phyloP scores from a whole-genome alignment of 2,888 invertebrate genomes.

The Parasteatoda lunata region DNA sequence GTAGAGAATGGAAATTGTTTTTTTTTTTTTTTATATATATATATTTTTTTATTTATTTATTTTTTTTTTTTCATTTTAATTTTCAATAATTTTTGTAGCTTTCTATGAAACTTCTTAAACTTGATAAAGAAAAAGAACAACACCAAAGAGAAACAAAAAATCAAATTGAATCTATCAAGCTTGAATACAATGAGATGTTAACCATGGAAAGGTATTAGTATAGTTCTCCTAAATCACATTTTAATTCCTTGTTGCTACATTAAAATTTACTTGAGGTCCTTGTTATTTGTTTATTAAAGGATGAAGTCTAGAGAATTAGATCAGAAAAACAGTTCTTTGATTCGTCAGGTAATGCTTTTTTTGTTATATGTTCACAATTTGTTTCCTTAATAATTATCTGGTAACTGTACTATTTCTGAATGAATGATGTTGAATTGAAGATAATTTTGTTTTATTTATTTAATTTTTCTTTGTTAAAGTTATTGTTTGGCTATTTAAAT shows the following conservation, averaged over 20 bases:
- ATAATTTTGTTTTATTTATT: too few relatives aligned
- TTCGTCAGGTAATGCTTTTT: slow-evolving; percentile 29
- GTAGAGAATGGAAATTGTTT: too few relatives aligned
- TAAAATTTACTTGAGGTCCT: not conserved
- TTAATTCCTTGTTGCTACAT: not conserved
- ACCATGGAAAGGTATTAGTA: slow-evolving; percentile 73
- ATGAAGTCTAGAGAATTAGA: slow-evolving; percentile 49
- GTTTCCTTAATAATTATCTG: too few relatives aligned
- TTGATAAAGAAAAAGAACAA: slow-evolving; percentile 47
- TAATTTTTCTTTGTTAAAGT: too few relatives aligned
- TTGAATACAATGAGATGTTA: slow-evolving; percentile 75
- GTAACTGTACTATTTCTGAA: too few relatives aligned
- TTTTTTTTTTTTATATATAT: too few relatives aligned
- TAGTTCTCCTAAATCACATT: not conserved
- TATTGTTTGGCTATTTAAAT: too few relatives aligned
- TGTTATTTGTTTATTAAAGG: slow-evolving; percentile 14
- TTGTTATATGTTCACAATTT: too few relatives aligned
- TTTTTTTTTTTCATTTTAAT: not conserved
- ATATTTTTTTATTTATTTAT: too few relatives aligned
- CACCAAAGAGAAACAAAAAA: slow-evolving; percentile 73
- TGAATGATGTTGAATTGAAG: too few relatives aligned
- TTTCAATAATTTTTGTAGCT: slow-evolving; percentile 22
- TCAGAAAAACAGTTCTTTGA: slow-evolving; percentile 52
- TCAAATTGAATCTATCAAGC: slow-evolving; percentile 74
- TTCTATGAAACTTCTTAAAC: slow-evolving; percentile 28